These are phyloP conservation scores for Unio pictorum DNA, from an alignment of 2,888 invertebrate species.

Conservation along the genomic window DNA sequence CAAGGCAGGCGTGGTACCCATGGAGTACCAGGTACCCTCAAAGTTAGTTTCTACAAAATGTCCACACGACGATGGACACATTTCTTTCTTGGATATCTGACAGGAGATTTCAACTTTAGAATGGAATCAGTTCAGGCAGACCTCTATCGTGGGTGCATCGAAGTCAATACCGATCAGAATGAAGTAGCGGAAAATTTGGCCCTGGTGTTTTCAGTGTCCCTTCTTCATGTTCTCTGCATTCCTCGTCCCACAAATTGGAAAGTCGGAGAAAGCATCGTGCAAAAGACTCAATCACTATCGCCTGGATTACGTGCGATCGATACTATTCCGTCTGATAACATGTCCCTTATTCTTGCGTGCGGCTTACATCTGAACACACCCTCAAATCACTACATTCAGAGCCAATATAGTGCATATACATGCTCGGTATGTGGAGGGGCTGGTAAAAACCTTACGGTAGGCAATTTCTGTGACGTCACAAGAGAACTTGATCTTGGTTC, in stretches of 20 bases:
- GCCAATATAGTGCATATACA: conserved; percentile 35
- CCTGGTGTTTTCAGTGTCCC: conserved; percentile 71
- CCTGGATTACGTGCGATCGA: conserved; percentile 18
- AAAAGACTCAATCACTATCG: conserved; percentile 3
- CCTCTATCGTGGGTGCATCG: conserved; percentile 53
- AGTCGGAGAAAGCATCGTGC: conserved; percentile 15
- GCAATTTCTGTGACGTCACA: conserved; percentile 5
- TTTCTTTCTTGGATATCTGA: conserved; percentile 41
- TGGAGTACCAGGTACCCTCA: conserved; percentile 63
- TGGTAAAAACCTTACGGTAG: not conserved
- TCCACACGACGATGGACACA: conserved; percentile 27
- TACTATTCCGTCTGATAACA: conserved; percentile 59
- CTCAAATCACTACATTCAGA: conserved; percentile 62
- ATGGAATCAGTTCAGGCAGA: conserved; percentile 48
- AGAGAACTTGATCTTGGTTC: not conserved
- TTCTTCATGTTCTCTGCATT: conserved; percentile 74
- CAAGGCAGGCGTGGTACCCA: conserved; percentile 50
- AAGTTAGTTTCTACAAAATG: conserved; percentile 52
- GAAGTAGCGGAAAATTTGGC: conserved; percentile 73
- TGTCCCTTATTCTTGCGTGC: conserved; percentile 71
- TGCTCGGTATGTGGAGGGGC: conserved; percentile 47
- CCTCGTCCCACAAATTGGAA: conserved; percentile 61
- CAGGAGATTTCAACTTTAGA: conserved; percentile 31
- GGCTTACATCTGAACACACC: conserved; percentile 69
- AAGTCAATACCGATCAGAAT: conserved; percentile 35